phyloP scores from a whole-genome alignment of 2,888 invertebrate genomes.

The Molorchus minor region DNA sequence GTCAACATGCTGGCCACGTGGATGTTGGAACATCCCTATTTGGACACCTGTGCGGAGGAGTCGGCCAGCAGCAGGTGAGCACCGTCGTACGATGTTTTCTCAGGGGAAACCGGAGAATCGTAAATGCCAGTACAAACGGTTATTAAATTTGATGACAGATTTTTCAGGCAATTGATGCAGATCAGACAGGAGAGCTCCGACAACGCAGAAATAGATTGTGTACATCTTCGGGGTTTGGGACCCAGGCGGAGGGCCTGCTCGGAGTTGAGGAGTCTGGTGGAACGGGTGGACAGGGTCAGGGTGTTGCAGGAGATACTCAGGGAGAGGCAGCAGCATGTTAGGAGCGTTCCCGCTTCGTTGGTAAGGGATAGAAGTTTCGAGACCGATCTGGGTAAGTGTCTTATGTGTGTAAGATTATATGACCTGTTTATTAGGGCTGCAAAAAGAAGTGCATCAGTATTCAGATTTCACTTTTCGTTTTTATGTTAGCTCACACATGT shows the following conservation, averaged over 20 bases:
- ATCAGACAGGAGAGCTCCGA: conserved; percentile 42
- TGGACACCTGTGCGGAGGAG: conserved; percentile 45
- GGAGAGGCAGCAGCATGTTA: conserved; percentile 61
- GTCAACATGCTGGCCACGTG: conserved; percentile 70
- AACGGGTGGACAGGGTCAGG: conserved; percentile 44
- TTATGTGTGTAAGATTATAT: no score
- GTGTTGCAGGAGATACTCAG: conserved; percentile 50
- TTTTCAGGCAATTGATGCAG: conserved; percentile 38
- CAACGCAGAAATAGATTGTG: conserved; percentile 34
- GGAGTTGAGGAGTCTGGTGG: conserved; percentile 42
- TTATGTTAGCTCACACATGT: no score
- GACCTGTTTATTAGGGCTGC: no score
- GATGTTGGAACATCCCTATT: conserved; percentile 71
- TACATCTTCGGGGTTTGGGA: conserved; percentile 31
- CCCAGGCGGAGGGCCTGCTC: conserved; percentile 41
- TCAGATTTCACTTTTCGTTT: no score
- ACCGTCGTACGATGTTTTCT: no score
- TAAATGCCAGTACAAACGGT: no score
- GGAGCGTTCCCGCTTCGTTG: conserved; percentile 62
- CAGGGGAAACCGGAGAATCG: no score
- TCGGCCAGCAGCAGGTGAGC: no score
- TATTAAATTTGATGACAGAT: no score
- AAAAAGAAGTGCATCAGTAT: no score
- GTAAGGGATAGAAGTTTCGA: conserved; percentile 42
- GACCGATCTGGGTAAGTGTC: no score